Conservation (phyloP, 2,888 invertebrate species). For the Cryptophagus acutangulus region DNA sequence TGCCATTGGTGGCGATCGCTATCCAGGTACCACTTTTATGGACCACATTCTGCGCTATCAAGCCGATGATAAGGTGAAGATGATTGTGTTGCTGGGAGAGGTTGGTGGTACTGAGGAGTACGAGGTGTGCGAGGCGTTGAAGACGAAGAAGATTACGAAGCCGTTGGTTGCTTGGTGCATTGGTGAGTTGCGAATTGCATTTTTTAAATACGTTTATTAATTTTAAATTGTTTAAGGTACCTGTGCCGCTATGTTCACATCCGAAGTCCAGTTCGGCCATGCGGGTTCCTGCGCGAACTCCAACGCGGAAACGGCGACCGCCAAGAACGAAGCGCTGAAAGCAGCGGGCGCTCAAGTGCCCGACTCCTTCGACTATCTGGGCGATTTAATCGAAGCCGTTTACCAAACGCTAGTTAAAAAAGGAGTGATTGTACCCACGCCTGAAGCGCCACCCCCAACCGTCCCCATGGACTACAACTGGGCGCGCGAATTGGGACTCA, state of each 20-base stretch:
- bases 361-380: conserved; percentile 81
- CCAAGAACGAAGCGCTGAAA: conserved; percentile 82
- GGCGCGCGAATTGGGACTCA: conserved; percentile 96
- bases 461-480: conserved; percentile 99
- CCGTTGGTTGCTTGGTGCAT: conserved; percentile 99
- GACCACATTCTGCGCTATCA: conserved; percentile 90
- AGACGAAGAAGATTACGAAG: conserved; percentile 76
- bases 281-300: conserved; percentile 98
- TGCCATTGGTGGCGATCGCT: conserved; percentile 73
- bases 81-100: conserved; percentile 93
- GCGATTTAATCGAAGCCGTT: conserved; percentile 72
- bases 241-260: conserved; percentile 71
- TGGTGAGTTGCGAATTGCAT: conserved; percentile 56
- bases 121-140: conserved; percentile 85
- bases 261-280: conserved; percentile 94
- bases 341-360: conserved; percentile 88
- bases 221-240: too few species aligned
- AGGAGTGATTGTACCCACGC: conserved; percentile 79
- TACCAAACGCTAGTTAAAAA: conserved; percentile 72
- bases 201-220: conserved; percentile 14
- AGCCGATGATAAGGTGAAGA: conserved; percentile 77
- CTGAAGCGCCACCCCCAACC: conserved; percentile 95
- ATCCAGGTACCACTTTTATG: conserved; percentile 97
- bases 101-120: conserved; percentile 99
- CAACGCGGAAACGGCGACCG: conserved; percentile 76